Percentiles rank a stretch among this genome's conserved stretches.
Conservation (phyloP, 2,113 vertebrate genomes). For the Callocephalon fimbriatum region DNA sequence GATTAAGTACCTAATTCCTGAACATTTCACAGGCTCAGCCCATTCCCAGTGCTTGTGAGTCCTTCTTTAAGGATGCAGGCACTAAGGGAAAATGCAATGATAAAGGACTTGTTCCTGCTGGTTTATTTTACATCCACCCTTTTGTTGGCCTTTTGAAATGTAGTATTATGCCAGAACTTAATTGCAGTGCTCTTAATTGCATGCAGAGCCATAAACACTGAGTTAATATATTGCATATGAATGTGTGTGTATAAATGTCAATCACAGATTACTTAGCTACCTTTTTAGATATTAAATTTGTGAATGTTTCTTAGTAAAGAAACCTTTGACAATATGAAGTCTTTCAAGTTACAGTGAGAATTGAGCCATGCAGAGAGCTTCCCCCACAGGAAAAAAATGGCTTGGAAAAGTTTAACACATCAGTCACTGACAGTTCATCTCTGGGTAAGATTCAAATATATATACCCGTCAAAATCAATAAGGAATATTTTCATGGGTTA, state of each 20-base stretch:
- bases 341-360: background rate
- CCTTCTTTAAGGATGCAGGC: background rate
- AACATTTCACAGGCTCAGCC: background rate
- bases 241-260: background rate
- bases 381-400: background rate
- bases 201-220: background rate
- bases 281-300: background rate
- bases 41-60: background rate
- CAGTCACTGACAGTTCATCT: background rate
- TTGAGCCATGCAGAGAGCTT: background rate
- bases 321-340: background rate
- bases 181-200: constrained; percentile 23
- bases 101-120: background rate
- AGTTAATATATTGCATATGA: background rate
- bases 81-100: background rate
- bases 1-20: background rate
- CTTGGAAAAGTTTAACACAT: background rate
- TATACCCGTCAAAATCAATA: constrained; percentile 31
- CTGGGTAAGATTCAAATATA: constrained; percentile 10
- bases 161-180: background rate
- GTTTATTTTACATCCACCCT: background rate
- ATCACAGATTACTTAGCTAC: background rate
- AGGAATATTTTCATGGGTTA: background rate
- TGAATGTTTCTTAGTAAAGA: background rate
- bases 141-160: background rate